A percentile compares a stretch with the other conserved stretches of the same genome.
phyloP scores from a whole-genome alignment of 2,888 invertebrate species.

The Metallyticus violacea region DNA sequence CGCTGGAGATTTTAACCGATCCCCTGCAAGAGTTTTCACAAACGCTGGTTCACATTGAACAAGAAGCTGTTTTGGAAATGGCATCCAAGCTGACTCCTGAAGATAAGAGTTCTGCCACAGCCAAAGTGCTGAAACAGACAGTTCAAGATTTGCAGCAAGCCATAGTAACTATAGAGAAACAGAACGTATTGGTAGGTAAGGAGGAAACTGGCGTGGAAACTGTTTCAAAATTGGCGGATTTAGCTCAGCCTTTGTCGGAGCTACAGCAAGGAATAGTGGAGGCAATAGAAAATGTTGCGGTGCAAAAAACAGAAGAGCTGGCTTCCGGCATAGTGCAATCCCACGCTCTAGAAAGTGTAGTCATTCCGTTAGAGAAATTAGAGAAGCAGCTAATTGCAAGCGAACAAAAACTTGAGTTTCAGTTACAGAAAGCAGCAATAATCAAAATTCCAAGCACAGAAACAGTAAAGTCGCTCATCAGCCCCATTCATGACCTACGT shows the following conservation, averaged over 20 bases:
- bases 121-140: background rate
- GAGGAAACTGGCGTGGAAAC: background rate
- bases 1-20: constrained; percentile 59
- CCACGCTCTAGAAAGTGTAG: constrained; percentile 42
- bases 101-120: background rate
- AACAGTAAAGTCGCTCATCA: constrained; percentile 9
- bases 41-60: constrained; percentile 17
- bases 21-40: constrained; percentile 58
- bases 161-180: constrained; percentile 17
- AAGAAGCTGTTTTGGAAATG: constrained; percentile 19
- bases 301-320: background rate
- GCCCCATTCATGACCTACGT: constrained; percentile 52
- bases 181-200: background rate
- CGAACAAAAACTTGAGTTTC: constrained; percentile 21
- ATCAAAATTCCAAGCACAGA: background rate
- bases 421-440: background rate
- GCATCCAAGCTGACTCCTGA: background rate
- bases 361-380: constrained; percentile 45
- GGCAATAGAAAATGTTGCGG: constrained; percentile 3
- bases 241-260: constrained; percentile 22
- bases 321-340: background rate
- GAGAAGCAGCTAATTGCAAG: constrained; percentile 27
- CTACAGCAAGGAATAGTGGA: constrained; percentile 26
- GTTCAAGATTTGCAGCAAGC: constrained; percentile 18
- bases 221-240: background rate